These are phyloP conservation scores for Rhaphigaster nebulosa DNA, from an alignment of 2,888 invertebrate genomes.

Conservation along the genomic window DNA sequence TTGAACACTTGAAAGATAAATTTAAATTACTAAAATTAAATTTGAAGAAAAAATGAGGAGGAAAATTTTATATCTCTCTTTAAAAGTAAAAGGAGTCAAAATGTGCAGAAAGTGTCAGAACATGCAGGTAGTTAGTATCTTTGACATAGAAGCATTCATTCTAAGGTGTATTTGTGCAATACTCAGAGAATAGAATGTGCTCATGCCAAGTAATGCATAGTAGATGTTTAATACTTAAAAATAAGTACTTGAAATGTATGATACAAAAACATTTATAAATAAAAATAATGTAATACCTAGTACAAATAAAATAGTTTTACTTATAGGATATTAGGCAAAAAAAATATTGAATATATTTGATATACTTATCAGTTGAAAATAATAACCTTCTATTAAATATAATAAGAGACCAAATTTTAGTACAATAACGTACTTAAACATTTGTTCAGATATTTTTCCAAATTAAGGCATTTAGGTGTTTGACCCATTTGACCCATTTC, in stretches of 20 bases:
- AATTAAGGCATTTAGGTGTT: too few relatives aligned
- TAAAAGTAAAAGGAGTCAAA: constrained; percentile 47
- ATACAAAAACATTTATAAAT: background rate
- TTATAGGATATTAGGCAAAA: background rate
- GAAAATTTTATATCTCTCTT: constrained; percentile 22
- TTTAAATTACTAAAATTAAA: background rate
- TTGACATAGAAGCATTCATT: constrained; percentile 29
- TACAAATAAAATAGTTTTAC: background rate
- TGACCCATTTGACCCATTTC: background rate
- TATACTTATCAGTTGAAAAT: background rate
- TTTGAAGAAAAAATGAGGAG: background rate
- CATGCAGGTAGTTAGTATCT: background rate
- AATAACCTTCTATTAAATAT: background rate
- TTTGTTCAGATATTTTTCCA: background rate
- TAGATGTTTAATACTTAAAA: background rate
- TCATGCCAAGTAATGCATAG: constrained; percentile 4
- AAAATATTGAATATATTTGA: background rate
- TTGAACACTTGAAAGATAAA: background rate
- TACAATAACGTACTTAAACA: background rate
- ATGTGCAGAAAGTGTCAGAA: constrained; percentile 38
- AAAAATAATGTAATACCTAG: background rate
- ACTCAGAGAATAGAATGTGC: constrained; percentile 15
- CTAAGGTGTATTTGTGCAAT: background rate
- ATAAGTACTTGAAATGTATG: background rate
- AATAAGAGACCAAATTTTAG: background rate